A percentile compares a stretch with the other conserved stretches of the same genome.
Evolutionary conservation across 2,113 vertebrate species (phyloP).

Genomic region (Turnix velox): DNA sequence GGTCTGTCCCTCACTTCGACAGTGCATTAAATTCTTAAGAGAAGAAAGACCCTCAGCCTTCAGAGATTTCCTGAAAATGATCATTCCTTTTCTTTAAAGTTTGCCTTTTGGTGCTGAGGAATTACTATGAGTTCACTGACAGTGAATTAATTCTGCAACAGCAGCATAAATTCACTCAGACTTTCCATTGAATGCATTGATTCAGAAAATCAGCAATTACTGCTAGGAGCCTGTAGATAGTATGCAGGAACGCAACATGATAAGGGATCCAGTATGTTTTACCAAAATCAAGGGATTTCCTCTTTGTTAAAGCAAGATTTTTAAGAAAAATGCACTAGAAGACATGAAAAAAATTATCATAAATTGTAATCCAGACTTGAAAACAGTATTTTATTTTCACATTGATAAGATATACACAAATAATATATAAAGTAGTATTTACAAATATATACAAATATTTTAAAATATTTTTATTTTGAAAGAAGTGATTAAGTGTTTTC

Average conservation of each 20-base stretch:
- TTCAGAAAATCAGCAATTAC: background rate
- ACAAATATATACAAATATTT: conserved; percentile 68
- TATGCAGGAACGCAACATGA: background rate
- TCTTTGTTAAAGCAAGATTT: background rate
- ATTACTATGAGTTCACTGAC: background rate
- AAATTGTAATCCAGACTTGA: too few species aligned
- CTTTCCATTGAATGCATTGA: background rate
- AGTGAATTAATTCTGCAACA: background rate
- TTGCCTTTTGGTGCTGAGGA: background rate
- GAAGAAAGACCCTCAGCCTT: fast-evolving
- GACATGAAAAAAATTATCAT: too few species aligned
- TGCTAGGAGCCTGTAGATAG: background rate
- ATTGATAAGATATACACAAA: conserved; percentile 51
- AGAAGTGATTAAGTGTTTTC: background rate
- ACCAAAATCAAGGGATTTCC: background rate
- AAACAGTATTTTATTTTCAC: conserved; percentile 58
- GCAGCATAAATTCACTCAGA: background rate
- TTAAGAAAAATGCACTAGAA: background rate
- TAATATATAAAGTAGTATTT: conserved; percentile 66
- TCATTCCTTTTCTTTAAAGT: background rate
- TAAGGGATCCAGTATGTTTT: background rate
- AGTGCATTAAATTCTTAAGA: fast-evolving
- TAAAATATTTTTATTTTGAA: background rate
- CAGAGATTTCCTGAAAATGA: background rate
- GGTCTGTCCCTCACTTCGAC: too few species aligned